Evolutionary conservation across 2,797 vertebrate species (phyloP).

Genomic region (Sebastes reedi): DNA sequence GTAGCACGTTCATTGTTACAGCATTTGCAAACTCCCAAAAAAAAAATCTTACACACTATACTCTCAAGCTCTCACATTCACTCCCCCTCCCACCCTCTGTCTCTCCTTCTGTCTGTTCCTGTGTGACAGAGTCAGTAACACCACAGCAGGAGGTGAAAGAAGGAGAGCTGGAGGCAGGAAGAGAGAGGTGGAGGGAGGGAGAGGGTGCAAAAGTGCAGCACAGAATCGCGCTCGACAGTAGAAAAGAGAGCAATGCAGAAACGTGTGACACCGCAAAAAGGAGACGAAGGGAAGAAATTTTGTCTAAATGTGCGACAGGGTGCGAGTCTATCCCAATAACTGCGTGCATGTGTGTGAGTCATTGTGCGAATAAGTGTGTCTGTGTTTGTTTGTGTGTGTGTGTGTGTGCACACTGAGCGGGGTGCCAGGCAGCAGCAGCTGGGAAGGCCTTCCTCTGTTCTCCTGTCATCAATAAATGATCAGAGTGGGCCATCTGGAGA

Average conservation of each 20-base stretch:
- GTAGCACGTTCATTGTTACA: slow-evolving; percentile 24
- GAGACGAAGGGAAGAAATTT: slow-evolving; percentile 20
- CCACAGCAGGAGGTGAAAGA: slow-evolving; percentile 77
- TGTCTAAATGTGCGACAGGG: slow-evolving; percentile 2
- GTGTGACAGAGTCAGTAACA: slow-evolving; percentile 79
- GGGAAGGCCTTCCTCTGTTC: slow-evolving; percentile 87
- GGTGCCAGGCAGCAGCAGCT: slow-evolving; percentile 86
- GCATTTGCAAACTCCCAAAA: slow-evolving; percentile 48
- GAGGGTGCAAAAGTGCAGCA: slow-evolving; percentile 66
- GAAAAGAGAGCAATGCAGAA: slow-evolving; percentile 47
- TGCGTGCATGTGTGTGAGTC: slow-evolving; percentile 27
- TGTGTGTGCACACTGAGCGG: slow-evolving; percentile 72
- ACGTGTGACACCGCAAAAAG: slow-evolving; percentile 62
- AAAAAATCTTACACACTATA: slow-evolving; percentile 44
- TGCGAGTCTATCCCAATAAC: slow-evolving; percentile 36
- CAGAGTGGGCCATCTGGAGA: slow-evolving; percentile 91
- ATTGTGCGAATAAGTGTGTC: slow-evolving; percentile 44
- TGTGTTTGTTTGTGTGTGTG: slow-evolving; percentile 40
- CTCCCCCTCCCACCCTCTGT: slow-evolving; percentile 43
- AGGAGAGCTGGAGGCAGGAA: slow-evolving; percentile 72
- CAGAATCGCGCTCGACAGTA: slow-evolving; percentile 35
- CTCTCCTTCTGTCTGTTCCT: slow-evolving; percentile 74
- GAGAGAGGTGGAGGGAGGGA: slow-evolving; percentile 47
- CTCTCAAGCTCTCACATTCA: slow-evolving; percentile 46
- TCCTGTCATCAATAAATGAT: slow-evolving; percentile 92